These are phyloP conservation scores for Dichetophora obliterata DNA, from an alignment of 2,888 invertebrate species.

Conservation along the genomic window DNA sequence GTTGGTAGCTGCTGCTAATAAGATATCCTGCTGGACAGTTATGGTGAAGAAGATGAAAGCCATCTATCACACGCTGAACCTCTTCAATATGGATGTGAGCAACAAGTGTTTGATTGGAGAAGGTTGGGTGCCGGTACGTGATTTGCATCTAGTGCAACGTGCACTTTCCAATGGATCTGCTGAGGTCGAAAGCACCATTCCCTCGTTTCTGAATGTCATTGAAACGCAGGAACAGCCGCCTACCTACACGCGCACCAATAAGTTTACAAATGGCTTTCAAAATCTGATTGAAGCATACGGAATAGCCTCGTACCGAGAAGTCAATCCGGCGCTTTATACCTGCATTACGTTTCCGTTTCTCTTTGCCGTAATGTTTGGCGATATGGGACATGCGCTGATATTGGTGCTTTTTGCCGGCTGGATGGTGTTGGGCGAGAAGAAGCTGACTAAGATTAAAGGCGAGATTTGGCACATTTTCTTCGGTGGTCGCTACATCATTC, in stretches of 20 bases:
- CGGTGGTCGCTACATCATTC: conserved; percentile 95
- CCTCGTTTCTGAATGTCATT: conserved; percentile 93
- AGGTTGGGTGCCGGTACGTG: conserved; percentile 86
- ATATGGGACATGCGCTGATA: conserved; percentile 90
- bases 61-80: conserved; percentile 92
- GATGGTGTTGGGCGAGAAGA: conserved; percentile 86
- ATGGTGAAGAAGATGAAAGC: conserved; percentile 86
- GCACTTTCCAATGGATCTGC: conserved; percentile 87
- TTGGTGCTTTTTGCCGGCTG: conserved; percentile 84
- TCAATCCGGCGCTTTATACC: conserved; percentile 90
- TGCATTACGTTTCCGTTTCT: conserved; percentile 95
- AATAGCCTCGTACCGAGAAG: conserved; percentile 91
- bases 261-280: conserved; percentile 94
- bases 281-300: conserved; percentile 94
- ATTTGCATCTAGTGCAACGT: conserved; percentile 81
- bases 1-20: conserved; percentile 83
- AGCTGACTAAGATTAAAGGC: conserved; percentile 77
- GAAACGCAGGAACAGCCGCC: conserved; percentile 85
- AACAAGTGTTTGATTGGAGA: conserved; percentile 92
- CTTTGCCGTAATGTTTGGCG: conserved; percentile 97
- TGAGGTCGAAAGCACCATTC: conserved; percentile 87
- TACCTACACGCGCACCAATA: conserved; percentile 92
- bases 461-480: conserved; percentile 99
- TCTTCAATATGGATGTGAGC: conserved; percentile 92
- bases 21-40: conserved; percentile 84